A percentile compares a stretch with the other conserved stretches of the same genome.
These are phyloP conservation scores for Erebia aethiops DNA, from an alignment of 2,888 invertebrate species.

Conservation along the genomic window DNA sequence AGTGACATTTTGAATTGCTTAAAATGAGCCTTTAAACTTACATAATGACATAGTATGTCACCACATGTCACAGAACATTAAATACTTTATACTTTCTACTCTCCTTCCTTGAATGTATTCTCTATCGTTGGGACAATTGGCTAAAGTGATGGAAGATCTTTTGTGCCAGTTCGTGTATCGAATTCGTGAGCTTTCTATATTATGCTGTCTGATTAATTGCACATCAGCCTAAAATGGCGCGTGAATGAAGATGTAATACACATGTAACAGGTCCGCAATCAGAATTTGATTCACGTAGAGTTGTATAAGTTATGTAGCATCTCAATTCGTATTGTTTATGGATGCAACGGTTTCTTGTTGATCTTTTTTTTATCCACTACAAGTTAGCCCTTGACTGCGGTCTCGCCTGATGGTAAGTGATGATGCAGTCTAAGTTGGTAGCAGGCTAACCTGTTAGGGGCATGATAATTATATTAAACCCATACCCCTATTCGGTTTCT, in stretches of 20 bases:
- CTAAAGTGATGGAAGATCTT: constrained; percentile 41
- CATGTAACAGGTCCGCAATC: constrained; percentile 20
- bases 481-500: no score
- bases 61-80: constrained; percentile 33
- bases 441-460: no score
- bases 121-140: constrained; percentile 29
- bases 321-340: background rate
- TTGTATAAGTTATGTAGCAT: background rate
- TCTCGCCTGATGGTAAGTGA: no score
- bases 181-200: constrained; percentile 62
- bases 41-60: constrained; percentile 22
- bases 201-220: constrained; percentile 58
- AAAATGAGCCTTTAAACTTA: constrained; percentile 20
- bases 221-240: constrained; percentile 47
- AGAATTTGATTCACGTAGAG: constrained; percentile 1
- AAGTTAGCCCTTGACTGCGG: no score
- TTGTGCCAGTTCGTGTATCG: constrained; percentile 46
- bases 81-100: constrained; percentile 30
- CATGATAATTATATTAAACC: no score
- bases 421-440: no score
- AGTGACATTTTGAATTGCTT: constrained; percentile 21
- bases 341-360: background rate
- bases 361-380: no score
- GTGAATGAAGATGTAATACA: constrained; percentile 46
- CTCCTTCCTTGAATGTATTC: constrained; percentile 25